Base-by-base conservation (phyloP, 2,113 vertebrate species). In the Ictidomys tridecemlineatus region DNA sequence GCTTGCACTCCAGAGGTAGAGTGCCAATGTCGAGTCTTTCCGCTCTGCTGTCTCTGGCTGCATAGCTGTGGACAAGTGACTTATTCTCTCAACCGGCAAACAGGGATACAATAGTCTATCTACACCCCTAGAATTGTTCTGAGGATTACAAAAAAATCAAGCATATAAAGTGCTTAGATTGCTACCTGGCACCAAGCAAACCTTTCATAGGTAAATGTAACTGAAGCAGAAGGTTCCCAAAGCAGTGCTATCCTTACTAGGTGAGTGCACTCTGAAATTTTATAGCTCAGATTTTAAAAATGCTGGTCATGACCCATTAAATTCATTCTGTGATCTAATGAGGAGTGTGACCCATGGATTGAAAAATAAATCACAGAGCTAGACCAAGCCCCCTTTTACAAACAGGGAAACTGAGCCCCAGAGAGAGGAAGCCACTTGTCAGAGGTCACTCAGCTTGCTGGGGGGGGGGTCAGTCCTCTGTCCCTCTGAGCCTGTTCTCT, bases 341-440 rank as follows among this genome's bases (percentile, higher is more conserved):
- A 94, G 34, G 26, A 58, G 53, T 48, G 28, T 78, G 89, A 85
- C 37, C 13, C 20, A 10, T 1, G 5, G n/a, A 61, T 45, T 80
- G 70, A 42, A 30, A 30, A 72, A 37, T 58, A 30, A 72, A 37
- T 58, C 70, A 69, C 56, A 70, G 5, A 69, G 72, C 32, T 22
- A 76, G 18, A 34, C 32, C 70, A 61, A 17, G 11, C 7, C 12
- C n/a, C 77, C 82, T 89, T 63, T 94, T 37, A 42, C 53, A 87
- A 56, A 37, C 18, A 45, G 58, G 34, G 74, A 92, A 79, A 90
- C 70, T 70, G 89, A 97, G 83, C 56, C 69, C 42, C 72, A 51
- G 28, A 45, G 58, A 76, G 65, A 80, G 39, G 77, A 67, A 65
- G 51, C 28, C n/a, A n/a, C 92, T 93, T 48, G 30, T 39, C 73